Base-by-base conservation (phyloP, 2,888 invertebrate genomes). In the Sinhomidia bicolor region DNA sequence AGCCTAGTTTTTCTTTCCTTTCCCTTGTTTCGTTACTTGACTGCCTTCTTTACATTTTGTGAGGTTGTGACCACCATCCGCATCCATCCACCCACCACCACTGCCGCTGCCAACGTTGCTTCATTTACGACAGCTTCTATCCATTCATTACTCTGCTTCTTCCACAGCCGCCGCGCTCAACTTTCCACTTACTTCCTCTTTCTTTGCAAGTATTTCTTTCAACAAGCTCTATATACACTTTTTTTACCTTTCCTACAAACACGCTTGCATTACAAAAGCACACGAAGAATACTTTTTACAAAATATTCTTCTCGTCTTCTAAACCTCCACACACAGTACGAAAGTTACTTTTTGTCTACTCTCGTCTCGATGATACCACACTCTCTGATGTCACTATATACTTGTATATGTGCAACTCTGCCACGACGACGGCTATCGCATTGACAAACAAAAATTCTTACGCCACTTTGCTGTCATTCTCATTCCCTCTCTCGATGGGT, bases 1-100 rank as follows among this genome's bases (percentile, higher is more conserved):
- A 89, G 79, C 86, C 89, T 79, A 86, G 83, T 86, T 89, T 86
- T 84, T 71, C 88, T 88, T 54, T 80, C 17, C 80, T 68, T 84
- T 78, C 41, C 60, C n/a, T 36, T 71, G 41, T 26, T 47, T 51
- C 57, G 65, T 68, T 74, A 47, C 23, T 68, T 51, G 44, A n/a
- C n/a, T n/a, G 44, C 54, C 23, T 54, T 68, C 41, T 41, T 68
- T n/a, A n/a, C 41, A 36, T 65, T 14, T 65, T 9, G 5, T 41
- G 9, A 17, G n/a, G 51, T 29, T 79, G 47, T 79, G 60, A 87
- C 83, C 83, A 84, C 74, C 57, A 84, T 36, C 65, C 32, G 17
- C 65, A 65, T 65, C 65, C 65, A 32, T n/a, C n/a, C 10, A 41
- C 10, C 51, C 51, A 51, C 17, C 36, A 26, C 36, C 36, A 29